Conservation (phyloP, 2,888 invertebrate species). For the Ichneumoninae sp. region DNA sequence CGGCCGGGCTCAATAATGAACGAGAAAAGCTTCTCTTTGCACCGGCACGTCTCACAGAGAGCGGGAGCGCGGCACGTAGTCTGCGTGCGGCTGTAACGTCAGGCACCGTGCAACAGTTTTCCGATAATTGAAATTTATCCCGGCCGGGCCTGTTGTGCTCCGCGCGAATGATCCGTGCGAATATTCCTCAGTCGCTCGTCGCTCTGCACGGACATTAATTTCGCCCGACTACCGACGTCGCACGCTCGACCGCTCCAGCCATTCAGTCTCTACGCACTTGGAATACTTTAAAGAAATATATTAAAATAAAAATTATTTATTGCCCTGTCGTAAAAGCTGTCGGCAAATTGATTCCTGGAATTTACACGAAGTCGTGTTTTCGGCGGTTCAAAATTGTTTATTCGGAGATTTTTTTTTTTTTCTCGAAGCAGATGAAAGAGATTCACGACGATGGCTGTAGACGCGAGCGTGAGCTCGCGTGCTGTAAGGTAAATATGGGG, state of each 20-base stretch:
- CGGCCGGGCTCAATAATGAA: constrained; percentile 58
- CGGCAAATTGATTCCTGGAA: background rate
- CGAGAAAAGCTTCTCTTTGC: constrained; percentile 53
- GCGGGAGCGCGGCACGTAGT: background rate
- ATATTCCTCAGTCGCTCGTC: constrained; percentile 6
- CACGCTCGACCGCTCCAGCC: background rate
- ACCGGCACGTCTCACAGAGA: constrained; percentile 45
- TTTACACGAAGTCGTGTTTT: background rate
- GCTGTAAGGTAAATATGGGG: background rate
- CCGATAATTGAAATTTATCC: constrained; percentile 65
- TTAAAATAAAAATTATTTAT: background rate
- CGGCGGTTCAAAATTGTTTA: background rate
- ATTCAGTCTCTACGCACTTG: background rate
- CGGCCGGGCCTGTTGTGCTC: constrained; percentile 30
- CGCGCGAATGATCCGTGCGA: background rate
- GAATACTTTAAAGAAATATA: background rate
- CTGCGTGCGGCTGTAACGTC: constrained; percentile 11
- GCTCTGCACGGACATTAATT: constrained; percentile 32
- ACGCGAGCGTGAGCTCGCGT: background rate
- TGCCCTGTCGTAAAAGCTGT: background rate
- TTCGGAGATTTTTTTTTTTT: background rate
- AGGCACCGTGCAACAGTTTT: constrained; percentile 58
- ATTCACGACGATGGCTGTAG: background rate
- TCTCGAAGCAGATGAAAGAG: background rate
- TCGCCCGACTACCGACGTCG: background rate